phyloP scores from a whole-genome alignment of 2,888 invertebrate genomes.

The Pseudanteris insignis region DNA sequence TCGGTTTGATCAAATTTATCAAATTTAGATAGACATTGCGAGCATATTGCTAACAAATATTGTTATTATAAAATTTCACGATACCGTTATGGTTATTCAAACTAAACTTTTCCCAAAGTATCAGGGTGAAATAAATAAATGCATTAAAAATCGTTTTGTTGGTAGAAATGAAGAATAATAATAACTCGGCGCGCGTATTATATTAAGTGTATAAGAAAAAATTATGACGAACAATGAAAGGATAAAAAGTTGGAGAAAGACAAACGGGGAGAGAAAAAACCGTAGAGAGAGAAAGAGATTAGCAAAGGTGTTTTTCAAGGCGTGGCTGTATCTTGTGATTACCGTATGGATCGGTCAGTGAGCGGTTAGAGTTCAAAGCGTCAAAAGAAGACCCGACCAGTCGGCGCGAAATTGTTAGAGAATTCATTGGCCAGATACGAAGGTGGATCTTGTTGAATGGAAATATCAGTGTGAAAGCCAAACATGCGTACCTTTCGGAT shows the following conservation, averaged over 20 bases:
- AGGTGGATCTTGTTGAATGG: slow-evolving; percentile 40
- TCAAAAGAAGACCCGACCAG: slow-evolving; percentile 64
- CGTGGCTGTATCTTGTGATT: slow-evolving; percentile 66
- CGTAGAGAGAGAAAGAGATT: slow-evolving; percentile 48
- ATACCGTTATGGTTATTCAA: no score
- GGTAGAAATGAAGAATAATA: not conserved
- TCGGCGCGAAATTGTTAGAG: slow-evolving; percentile 63
- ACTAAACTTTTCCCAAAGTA: no score
- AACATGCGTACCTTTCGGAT: slow-evolving; percentile 13
- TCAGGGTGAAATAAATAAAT: no score
- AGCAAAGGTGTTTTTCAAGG: slow-evolving; percentile 65
- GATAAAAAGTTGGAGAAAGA: slow-evolving; percentile 39
- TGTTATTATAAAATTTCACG: no score
- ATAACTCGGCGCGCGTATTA: slow-evolving; percentile 7
- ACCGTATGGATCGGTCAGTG: slow-evolving; percentile 65
- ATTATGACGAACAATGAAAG: slow-evolving; percentile 32
- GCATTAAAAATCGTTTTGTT: not conserved
- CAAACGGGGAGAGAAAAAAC: slow-evolving; percentile 39
- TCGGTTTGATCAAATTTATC: no score
- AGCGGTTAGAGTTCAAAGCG: slow-evolving; percentile 67
- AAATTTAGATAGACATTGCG: no score
- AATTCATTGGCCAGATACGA: slow-evolving; percentile 58
- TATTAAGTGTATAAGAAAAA: slow-evolving; percentile 26
- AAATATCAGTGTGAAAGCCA: slow-evolving; percentile 33
- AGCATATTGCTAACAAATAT: no score